Evolutionary conservation across 2,113 vertebrate genomes (phyloP).

Genomic region (Calyptomena viridis): DNA sequence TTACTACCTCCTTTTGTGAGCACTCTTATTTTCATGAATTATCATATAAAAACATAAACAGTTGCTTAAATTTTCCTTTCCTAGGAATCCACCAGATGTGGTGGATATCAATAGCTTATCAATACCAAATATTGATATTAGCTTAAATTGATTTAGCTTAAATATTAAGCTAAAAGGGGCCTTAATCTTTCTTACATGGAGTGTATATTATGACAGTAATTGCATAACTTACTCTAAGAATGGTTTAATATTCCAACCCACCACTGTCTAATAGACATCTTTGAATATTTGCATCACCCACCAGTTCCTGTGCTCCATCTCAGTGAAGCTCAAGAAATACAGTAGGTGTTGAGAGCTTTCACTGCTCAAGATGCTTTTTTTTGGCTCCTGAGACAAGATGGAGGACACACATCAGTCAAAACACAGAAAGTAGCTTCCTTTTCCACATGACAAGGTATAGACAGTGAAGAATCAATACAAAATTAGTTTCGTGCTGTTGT

Average conservation of each 20-base stretch:
- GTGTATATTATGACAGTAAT: not conserved
- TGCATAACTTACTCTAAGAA: not conserved
- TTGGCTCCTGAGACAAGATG: not conserved
- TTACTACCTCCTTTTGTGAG: not conserved
- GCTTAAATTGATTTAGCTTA: too few relatives aligned
- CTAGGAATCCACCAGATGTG: not conserved
- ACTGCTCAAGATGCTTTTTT: not conserved
- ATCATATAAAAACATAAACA: not conserved
- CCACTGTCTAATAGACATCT: not conserved
- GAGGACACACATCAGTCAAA: not conserved
- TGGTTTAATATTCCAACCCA: not conserved
- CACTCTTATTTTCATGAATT: not conserved
- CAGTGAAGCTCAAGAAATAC: not conserved
- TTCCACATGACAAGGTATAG: too few relatives aligned
- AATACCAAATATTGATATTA: not conserved
- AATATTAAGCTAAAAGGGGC: not conserved
- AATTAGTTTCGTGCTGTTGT: not conserved
- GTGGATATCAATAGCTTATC: not conserved
- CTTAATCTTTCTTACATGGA: not conserved
- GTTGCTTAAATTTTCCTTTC: not conserved
- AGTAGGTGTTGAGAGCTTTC: not conserved
- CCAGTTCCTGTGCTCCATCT: not conserved
- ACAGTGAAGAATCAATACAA: not conserved
- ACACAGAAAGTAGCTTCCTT: not conserved
- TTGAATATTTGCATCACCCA: not conserved